phyloP scores from a whole-genome alignment of 2,797 vertebrate genomes.

The Threskiornis aethiopicus region DNA sequence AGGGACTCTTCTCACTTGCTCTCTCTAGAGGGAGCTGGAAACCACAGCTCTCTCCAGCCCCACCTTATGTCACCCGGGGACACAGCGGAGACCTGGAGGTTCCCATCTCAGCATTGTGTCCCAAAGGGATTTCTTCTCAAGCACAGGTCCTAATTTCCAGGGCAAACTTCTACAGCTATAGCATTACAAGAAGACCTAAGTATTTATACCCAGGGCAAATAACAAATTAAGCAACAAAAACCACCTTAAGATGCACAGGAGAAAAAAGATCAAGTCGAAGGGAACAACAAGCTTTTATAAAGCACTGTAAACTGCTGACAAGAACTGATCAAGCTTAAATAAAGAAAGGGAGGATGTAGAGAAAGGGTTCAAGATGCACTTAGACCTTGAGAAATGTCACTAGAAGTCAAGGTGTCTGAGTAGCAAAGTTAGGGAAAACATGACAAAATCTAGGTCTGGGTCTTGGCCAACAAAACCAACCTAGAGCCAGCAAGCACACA shows the following conservation, averaged over 20 bases:
- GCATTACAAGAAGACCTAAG: neutral
- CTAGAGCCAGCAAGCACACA: neutral
- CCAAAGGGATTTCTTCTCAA: neutral
- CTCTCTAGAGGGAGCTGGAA: conserved; percentile 31
- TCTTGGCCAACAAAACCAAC: neutral
- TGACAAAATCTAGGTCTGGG: neutral
- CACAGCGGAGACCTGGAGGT: neutral
- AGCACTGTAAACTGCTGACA: neutral
- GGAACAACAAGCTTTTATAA: neutral
- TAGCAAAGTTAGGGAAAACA: neutral
- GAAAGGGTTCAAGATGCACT: neutral
- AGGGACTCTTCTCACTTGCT: neutral
- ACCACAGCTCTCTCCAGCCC: neutral
- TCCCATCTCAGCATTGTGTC: neutral
- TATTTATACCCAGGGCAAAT: neutral
- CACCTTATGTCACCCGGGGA: neutral
- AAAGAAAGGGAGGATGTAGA: neutral
- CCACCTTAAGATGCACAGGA: neutral
- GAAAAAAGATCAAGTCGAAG: neutral
- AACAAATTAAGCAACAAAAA: neutral
- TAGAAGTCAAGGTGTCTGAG: neutral
- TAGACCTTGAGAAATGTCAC: neutral
- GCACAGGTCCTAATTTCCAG: neutral
- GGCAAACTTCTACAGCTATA: neutral
- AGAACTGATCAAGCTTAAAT: neutral